A percentile compares a stretch with the other conserved stretches of the same genome.
These are phyloP conservation scores for Drosophila parthenogenetica DNA, from an alignment of 2,888 invertebrate genomes.

Conservation along the genomic window DNA sequence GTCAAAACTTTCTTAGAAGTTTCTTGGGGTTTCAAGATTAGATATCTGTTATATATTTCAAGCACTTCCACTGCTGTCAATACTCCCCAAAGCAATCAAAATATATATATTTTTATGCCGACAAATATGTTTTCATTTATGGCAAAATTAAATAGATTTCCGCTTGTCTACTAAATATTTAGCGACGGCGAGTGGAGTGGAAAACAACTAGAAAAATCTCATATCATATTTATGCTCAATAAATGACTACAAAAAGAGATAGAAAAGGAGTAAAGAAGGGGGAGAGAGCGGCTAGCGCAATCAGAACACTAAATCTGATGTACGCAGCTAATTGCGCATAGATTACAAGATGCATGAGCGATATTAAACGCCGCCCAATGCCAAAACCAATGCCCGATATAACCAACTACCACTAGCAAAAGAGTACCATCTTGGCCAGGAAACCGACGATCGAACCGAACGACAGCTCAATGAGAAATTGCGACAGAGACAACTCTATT, in stretches of 20 bases:
- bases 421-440: not conserved
- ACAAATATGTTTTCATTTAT: conserved; percentile 53
- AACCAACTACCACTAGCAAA: not conserved
- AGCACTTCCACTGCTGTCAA: not conserved
- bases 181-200: conserved; percentile 16
- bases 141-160: conserved; percentile 59
- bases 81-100: conserved; percentile 7
- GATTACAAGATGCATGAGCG: conserved; percentile 81
- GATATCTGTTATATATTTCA: not conserved
- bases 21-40: too few relatives aligned
- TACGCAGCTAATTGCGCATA: conserved; percentile 81
- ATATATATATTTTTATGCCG: conserved; percentile 18
- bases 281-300: conserved; percentile 62
- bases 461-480: conserved; percentile 81
- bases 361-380: conserved; percentile 76
- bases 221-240: conserved; percentile 69
- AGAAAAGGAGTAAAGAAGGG: not conserved
- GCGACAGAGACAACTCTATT: conserved; percentile 82
- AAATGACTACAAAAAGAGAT: conserved; percentile 28
- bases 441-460: conserved; percentile 27
- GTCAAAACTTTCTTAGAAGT: too few relatives aligned
- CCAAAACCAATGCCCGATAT: conserved; percentile 32
- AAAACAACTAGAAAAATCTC: conserved; percentile 44
- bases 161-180: conserved; percentile 56
- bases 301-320: conserved; percentile 81